Evolutionary conservation across 2,113 vertebrate species (phyloP).

Genomic region (Rhodinocichla rosea): DNA sequence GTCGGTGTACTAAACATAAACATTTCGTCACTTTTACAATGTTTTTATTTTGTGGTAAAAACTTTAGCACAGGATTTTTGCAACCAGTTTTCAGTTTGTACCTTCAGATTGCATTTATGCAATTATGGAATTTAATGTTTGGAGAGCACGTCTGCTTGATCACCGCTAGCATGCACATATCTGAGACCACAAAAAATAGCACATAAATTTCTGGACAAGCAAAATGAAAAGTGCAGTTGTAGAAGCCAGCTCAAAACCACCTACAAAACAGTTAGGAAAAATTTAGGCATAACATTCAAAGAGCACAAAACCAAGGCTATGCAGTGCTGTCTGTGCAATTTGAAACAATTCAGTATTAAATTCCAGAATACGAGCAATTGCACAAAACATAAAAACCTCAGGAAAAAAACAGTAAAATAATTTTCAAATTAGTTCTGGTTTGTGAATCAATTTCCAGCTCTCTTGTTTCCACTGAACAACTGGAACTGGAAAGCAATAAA

Average conservation of each 20-base stretch:
- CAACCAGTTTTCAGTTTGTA: not conserved
- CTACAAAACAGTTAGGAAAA: not conserved
- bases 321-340: not conserved
- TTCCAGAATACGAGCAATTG: slow-evolving; percentile 4
- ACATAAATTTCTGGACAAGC: not conserved
- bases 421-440: slow-evolving; percentile 42
- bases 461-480: slow-evolving; percentile 28
- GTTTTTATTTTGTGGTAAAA: not conserved
- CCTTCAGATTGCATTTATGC: not conserved
- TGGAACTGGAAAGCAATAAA: slow-evolving; percentile 12
- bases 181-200: not conserved
- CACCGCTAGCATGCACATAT: not conserved
- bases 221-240: not conserved
- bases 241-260: not conserved
- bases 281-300: not conserved
- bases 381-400: not conserved
- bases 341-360: not conserved
- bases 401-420: not conserved
- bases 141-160: not conserved
- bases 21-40: not conserved
- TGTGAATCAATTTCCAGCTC: not conserved
- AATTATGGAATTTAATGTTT: not conserved
- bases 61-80: not conserved
- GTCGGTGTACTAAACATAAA: accelerated
- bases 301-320: not conserved